Evolutionary conservation across 2,113 vertebrate species (phyloP).

Genomic region (Oceanites oceanicus): DNA sequence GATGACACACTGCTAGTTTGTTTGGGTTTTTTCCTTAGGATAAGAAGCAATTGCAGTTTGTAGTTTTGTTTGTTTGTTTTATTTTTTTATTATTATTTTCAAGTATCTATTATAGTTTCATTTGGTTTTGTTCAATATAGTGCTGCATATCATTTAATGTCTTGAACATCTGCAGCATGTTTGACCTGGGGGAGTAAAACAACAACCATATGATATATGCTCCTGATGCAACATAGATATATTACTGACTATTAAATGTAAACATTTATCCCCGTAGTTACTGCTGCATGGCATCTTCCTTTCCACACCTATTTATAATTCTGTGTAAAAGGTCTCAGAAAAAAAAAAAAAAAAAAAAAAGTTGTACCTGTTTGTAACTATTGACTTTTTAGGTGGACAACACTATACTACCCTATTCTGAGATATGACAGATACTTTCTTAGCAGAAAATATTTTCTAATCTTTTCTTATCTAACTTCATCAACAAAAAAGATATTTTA

Average conservation of each 20-base stretch:
- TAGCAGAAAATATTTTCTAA: background rate
- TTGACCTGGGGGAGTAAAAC: background rate
- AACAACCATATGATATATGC: background rate
- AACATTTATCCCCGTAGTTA: background rate
- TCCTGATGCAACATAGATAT: background rate
- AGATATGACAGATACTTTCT: background rate
- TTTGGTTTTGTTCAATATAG: background rate
- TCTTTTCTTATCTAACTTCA: background rate
- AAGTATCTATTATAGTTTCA: background rate
- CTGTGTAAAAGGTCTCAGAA: background rate
- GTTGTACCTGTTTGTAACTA: background rate
- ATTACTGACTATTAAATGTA: background rate
- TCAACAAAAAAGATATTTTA: background rate
- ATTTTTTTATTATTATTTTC: background rate
- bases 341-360: background rate
- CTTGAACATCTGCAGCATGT: background rate
- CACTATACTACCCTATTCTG: background rate
- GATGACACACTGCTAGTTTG: background rate
- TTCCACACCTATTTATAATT: background rate
- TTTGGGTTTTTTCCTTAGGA: background rate
- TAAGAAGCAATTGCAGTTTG: background rate
- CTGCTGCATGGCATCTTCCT: background rate
- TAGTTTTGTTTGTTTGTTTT: too few relatives aligned
- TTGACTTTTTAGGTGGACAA: background rate
- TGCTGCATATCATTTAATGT: background rate